phyloP scores from a whole-genome alignment of 2,113 vertebrate species.

The Holacanthus passer region DNA sequence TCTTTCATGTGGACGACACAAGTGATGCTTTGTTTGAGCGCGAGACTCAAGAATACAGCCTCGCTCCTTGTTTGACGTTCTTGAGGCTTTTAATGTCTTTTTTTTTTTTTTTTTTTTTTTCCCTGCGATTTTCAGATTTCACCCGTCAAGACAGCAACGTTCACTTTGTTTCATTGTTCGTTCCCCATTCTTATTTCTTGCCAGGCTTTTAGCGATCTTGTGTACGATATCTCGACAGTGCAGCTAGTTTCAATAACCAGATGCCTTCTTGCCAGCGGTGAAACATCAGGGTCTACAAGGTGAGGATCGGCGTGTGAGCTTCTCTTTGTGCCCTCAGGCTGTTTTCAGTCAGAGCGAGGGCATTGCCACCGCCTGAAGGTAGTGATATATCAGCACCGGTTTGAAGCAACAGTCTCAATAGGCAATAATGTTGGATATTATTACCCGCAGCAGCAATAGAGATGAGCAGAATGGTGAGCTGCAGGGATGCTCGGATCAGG shows the following conservation, averaged over 20 bases:
- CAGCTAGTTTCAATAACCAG: constrained; percentile 1
- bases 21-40: constrained; percentile 58
- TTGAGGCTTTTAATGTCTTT: constrained; percentile 50
- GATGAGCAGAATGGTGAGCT: constrained; percentile 28
- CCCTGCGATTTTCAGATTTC: neutral
- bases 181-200: neutral
- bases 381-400: constrained; percentile 26
- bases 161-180: neutral
- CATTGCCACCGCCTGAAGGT: constrained; percentile 22
- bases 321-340: constrained; percentile 39
- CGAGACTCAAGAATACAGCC: constrained; percentile 36
- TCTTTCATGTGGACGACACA: constrained; percentile 59
- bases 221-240: neutral
- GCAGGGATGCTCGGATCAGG: neutral
- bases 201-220: neutral
- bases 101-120: neutral
- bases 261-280: neutral
- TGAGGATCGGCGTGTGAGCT: constrained; percentile 19
- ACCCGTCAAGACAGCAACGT: constrained; percentile 32
- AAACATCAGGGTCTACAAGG: constrained; percentile 14
- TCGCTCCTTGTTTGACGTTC: constrained; percentile 17
- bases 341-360: constrained; percentile 29
- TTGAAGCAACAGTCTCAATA: constrained; percentile 36
- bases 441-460: constrained; percentile 50
- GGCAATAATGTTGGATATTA: constrained; percentile 54